Evolutionary conservation across 1,140 invertebrate species (phyloP), one percentile per base, ranked within the genome.

Genomic region (Drosophila malerkotliana): DNA sequence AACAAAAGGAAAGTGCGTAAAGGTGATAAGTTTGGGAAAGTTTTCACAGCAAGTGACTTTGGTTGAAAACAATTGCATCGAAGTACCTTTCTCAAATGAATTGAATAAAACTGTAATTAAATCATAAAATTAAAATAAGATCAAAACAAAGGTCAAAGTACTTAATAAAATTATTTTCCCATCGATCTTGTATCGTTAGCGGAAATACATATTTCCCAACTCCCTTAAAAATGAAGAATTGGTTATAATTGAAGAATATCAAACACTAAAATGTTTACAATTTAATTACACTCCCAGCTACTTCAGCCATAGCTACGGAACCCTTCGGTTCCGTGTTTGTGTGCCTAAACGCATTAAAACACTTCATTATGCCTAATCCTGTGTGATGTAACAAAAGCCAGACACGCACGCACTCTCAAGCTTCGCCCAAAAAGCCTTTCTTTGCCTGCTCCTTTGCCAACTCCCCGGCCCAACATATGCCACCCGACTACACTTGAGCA

Each of bases 341-440:
- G 75, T 67, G 72, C 59, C 83, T 88, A 88, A 88, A 88, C 83
- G 83, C 79, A 88, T 88, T 88, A 88, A 88, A 88, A 88, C 83
- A 88, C 83, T 88, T 88, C 83, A 88, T 88, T 88, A 83, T 79
- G 68, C 53, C 63, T 88, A 88, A 88, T 88, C 83, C 83, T 73
- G 66, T 87, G 79, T 88, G 83, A 88, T 68, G 68, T 77, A 88
- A 87, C 83, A 87, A 83, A 88, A 88, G 84, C 79, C 75, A 87
- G 75, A 83, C 66, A 69, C 75, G 55, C 74, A 66, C 72, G 47
- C 64, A 69, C 62, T 66, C 63, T 30, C 52, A 57, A 68, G 52
- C 60, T 61, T 47, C 59, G 39, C 60, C 74, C 75, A 53, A 26
- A 44, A 48, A 67, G 51, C 68, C 53, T 55, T 49, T 62, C 32